Conservation (phyloP, 1,140 invertebrate genomes). For the Drosophila quadrilineata region DNA sequence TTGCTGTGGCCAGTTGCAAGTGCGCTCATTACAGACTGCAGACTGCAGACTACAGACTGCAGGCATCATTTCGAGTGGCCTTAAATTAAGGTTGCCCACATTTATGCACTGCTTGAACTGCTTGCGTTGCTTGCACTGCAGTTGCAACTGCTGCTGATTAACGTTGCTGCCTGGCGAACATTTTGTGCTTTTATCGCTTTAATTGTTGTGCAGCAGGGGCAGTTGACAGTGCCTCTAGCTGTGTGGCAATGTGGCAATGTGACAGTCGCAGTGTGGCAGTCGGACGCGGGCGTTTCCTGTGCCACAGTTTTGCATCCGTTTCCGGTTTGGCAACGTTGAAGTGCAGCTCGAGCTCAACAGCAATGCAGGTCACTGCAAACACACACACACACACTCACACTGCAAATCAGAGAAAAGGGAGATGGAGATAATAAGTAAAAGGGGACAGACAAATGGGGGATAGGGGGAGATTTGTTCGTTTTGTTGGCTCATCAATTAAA, state of each 20-base stretch:
- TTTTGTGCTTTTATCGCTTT: conserved; percentile 70
- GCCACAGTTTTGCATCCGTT: conserved; percentile 37
- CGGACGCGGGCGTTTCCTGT: conserved; percentile 31
- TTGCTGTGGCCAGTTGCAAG: conserved; percentile 25
- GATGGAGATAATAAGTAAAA: too few species aligned
- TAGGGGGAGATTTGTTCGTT: too few species aligned
- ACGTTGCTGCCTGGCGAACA: conserved; percentile 52
- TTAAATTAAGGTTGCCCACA: conserved; percentile 63
- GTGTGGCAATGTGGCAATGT: not conserved
- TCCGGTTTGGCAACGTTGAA: conserved; percentile 45
- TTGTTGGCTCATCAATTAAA: conserved; percentile 36
- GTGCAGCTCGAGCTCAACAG: conserved; percentile 37
- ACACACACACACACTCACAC: not conserved
- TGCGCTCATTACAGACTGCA: conserved; percentile 54
- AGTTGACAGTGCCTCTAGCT: not conserved
- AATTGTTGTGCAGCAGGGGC: conserved; percentile 51
- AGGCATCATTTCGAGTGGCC: conserved; percentile 60
- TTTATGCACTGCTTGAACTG: too few species aligned
- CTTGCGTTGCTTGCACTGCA: too few species aligned
- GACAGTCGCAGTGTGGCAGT: conserved; percentile 30
- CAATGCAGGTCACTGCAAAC: conserved; percentile 55
- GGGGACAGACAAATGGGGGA: too few species aligned
- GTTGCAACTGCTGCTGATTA: conserved; percentile 56
- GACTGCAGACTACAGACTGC: conserved; percentile 56
- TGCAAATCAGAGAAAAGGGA: too few species aligned